Evolutionary conservation across 92 coral and sea anemone species (phyloP).

Genomic region (Porites rus): DNA sequence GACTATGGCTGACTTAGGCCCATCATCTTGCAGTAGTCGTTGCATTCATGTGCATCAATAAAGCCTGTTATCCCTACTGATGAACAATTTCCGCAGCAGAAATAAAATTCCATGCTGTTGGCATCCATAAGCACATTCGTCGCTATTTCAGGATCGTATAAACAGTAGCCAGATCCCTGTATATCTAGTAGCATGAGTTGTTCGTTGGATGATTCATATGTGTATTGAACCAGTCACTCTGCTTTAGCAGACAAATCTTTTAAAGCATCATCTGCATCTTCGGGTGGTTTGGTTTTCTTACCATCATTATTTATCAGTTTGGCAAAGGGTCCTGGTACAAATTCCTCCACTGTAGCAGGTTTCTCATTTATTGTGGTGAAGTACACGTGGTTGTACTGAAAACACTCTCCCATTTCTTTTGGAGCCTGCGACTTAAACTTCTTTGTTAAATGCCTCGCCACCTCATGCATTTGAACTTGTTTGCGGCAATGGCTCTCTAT

Average conservation of each 20-base stretch:
- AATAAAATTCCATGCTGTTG: constrained; percentile 52
- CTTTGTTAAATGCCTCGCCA: constrained; percentile 70
- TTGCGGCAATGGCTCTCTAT: constrained; percentile 57
- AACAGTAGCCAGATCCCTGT: constrained; percentile 58
- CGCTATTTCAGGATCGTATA: constrained; percentile 77
- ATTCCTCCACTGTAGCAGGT: constrained; percentile 72
- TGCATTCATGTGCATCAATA: constrained; percentile 62
- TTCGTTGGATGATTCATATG: constrained; percentile 35
- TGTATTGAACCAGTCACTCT: constrained; percentile 70
- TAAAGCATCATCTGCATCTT: constrained; percentile 48
- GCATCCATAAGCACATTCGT: constrained; percentile 63
- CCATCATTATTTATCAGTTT: constrained; percentile 72
- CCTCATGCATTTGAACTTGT: constrained; percentile 76
- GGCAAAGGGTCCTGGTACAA: constrained; percentile 69
- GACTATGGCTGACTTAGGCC: constrained; percentile 32
- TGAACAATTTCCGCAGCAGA: constrained; percentile 64
- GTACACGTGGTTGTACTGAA: constrained; percentile 60
- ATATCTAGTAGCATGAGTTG: constrained; percentile 70
- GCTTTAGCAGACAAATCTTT: constrained; percentile 60
- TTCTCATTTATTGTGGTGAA: constrained; percentile 62
- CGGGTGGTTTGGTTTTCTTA: constrained; percentile 37
- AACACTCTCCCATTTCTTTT: constrained; percentile 58
- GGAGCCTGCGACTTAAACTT: constrained; percentile 54
- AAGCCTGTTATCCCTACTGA: constrained; percentile 55
- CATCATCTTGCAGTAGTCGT: constrained; percentile 62